A percentile compares a stretch with the other conserved stretches of the same genome.
phyloP scores from a whole-genome alignment of 2,888 invertebrate species.

The Lysandra bellargus region DNA sequence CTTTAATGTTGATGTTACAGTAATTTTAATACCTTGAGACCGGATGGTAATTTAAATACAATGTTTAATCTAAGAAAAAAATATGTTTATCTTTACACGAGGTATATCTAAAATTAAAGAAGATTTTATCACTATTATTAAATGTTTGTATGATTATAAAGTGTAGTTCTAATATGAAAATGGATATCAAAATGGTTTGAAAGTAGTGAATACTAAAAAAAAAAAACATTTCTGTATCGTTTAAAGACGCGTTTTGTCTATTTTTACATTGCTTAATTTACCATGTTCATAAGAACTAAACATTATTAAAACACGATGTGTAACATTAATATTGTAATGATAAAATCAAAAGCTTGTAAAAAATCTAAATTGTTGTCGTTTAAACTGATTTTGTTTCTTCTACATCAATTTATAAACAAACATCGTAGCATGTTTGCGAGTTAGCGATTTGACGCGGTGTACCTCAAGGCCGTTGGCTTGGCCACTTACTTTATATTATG shows the following conservation, averaged over 20 bases:
- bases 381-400: not conserved
- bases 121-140: not conserved
- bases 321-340: not conserved
- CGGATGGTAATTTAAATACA: conserved; percentile 12
- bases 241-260: too few relatives aligned
- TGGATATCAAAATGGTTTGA: too few relatives aligned
- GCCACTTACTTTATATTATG: conserved; percentile 40
- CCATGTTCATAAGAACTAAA: too few relatives aligned
- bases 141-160: not conserved
- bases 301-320: too few relatives aligned
- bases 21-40: not conserved
- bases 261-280: too few relatives aligned
- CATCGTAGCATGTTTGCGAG: conserved; percentile 51
- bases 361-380: not conserved
- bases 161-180: not conserved
- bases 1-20: not conserved
- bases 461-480: conserved; percentile 58
- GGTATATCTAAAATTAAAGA: not conserved
- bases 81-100: not conserved
- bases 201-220: too few relatives aligned
- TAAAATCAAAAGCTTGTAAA: not conserved
- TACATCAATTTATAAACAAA: conserved; percentile 11
- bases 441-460: conserved; percentile 55
- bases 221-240: not conserved
- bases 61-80: conserved; percentile 2